Evolutionary conservation across 2,888 invertebrate genomes (phyloP).

Genomic region (Cantharis nigra): DNA sequence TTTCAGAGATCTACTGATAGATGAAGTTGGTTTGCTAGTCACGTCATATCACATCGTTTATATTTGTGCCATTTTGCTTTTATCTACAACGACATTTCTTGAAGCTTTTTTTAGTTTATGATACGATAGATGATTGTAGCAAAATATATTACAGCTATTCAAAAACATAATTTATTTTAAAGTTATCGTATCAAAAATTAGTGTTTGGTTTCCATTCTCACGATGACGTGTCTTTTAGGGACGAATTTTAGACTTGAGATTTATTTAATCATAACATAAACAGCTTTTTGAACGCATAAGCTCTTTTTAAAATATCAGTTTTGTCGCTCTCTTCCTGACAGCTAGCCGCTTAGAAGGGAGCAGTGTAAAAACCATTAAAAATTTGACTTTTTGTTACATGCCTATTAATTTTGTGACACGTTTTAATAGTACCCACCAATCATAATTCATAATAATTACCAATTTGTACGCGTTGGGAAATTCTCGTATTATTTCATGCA

Average conservation of each 20-base stretch:
- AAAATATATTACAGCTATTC: background rate
- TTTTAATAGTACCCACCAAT: background rate
- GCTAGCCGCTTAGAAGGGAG: background rate
- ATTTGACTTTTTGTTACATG: background rate
- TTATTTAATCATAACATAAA: background rate
- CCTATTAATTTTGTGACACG: background rate
- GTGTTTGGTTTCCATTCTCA: background rate
- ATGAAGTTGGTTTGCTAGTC: slow-evolving; percentile 27
- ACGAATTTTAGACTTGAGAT: background rate
- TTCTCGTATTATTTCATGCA: background rate
- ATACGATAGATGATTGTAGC: slow-evolving; percentile 11
- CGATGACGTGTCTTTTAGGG: background rate
- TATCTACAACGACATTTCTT: slow-evolving; percentile 28
- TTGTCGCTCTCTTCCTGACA: background rate
- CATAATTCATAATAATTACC: background rate
- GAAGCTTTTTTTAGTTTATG: slow-evolving; percentile 24
- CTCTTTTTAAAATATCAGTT: background rate
- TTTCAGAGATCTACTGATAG: slow-evolving; percentile 25
- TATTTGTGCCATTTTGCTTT: slow-evolving; percentile 29
- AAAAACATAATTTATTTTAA: background rate
- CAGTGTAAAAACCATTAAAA: background rate
- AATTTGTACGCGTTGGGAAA: background rate
- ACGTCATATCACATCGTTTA: slow-evolving; percentile 26
- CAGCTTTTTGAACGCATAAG: background rate
- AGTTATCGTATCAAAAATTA: background rate